Percentiles rank a stretch among this genome's conserved stretches.
phyloP scores from a whole-genome alignment of 2,888 invertebrate species.

The Drosophila birchii region DNA sequence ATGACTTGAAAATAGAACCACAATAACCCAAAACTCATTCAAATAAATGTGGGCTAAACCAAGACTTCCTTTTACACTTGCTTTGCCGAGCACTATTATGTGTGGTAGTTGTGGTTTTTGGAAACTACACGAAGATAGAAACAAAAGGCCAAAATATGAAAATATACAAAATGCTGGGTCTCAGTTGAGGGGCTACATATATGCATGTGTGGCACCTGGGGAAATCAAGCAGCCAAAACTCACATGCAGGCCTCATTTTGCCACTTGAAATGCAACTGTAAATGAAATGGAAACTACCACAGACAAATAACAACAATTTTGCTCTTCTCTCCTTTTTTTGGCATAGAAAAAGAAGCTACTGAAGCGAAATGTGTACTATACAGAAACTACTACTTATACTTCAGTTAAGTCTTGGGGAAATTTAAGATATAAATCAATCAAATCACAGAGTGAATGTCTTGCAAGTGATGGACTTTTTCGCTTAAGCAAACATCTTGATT shows the following conservation, averaged over 20 bases:
- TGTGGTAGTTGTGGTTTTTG: conserved; percentile 10
- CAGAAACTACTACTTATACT: no score
- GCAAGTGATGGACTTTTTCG: background rate
- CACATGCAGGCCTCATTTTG: conserved; percentile 56
- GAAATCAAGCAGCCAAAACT: conserved; percentile 68
- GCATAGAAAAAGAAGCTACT: conserved; percentile 1
- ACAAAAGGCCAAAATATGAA: conserved; percentile 68
- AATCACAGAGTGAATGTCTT: conserved; percentile 1
- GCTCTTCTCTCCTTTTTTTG: background rate
- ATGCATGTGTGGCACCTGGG: conserved; percentile 66
- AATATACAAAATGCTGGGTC: conserved; percentile 57
- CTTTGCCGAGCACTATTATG: background rate
- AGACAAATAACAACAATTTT: conserved; percentile 62
- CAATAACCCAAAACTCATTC: background rate
- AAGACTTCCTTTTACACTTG: conserved; percentile 1
- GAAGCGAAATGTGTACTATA: background rate
- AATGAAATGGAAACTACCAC: conserved; percentile 78
- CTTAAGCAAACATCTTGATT: conserved; percentile 1
- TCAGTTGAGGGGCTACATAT: conserved; percentile 42
- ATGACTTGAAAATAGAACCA: background rate
- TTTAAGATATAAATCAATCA: conserved; percentile 18
- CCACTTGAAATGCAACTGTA: conserved; percentile 61
- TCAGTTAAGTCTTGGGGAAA: background rate
- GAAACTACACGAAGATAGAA: conserved; percentile 38
- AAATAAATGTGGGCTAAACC: background rate